These are phyloP conservation scores for Valencia hispanica DNA, from an alignment of 2,797 vertebrate species.

Conservation along the genomic window DNA sequence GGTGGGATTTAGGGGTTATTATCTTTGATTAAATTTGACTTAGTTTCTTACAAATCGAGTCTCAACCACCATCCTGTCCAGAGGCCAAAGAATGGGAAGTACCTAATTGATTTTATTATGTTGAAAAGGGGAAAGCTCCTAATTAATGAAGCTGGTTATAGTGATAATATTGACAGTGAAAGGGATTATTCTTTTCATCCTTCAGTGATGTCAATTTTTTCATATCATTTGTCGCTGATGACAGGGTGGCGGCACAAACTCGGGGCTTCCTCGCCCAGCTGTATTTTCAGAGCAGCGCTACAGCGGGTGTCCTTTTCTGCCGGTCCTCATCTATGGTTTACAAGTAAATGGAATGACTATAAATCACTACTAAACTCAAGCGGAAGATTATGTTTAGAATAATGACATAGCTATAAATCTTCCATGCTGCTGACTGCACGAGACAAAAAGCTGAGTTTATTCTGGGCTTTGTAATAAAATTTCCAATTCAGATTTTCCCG, in stretches of 20 bases:
- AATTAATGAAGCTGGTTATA: slow-evolving; percentile 24
- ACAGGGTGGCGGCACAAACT: slow-evolving; percentile 42
- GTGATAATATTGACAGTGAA: slow-evolving; percentile 31
- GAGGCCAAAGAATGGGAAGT: slow-evolving; percentile 1
- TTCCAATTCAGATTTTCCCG: slow-evolving; percentile 75
- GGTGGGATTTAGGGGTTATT: too few relatives aligned
- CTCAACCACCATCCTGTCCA: background rate
- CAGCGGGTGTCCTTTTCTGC: slow-evolving; percentile 60
- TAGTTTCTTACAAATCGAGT: background rate
- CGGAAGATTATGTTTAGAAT: slow-evolving; percentile 80
- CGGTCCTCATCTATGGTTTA: slow-evolving; percentile 57
- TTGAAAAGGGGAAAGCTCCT: slow-evolving; percentile 15
- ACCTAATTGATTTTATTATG: slow-evolving; percentile 6
- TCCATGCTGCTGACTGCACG: slow-evolving; percentile 67
- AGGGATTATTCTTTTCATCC: slow-evolving; percentile 25
- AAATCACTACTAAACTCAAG: slow-evolving; percentile 76
- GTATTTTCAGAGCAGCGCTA: slow-evolving; percentile 58
- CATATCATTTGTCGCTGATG: slow-evolving; percentile 45
- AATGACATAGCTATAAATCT: slow-evolving; percentile 79
- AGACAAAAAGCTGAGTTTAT: slow-evolving; percentile 66
- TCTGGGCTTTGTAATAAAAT: slow-evolving; percentile 66
- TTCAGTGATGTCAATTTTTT: slow-evolving; percentile 46
- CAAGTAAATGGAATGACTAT: slow-evolving; percentile 75
- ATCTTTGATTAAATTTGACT: background rate
- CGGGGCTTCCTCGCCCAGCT: slow-evolving; percentile 32